These are phyloP conservation scores for Tenualosa thibaudeaui DNA, from an alignment of 2,797 vertebrate genomes.

Conservation along the genomic window DNA sequence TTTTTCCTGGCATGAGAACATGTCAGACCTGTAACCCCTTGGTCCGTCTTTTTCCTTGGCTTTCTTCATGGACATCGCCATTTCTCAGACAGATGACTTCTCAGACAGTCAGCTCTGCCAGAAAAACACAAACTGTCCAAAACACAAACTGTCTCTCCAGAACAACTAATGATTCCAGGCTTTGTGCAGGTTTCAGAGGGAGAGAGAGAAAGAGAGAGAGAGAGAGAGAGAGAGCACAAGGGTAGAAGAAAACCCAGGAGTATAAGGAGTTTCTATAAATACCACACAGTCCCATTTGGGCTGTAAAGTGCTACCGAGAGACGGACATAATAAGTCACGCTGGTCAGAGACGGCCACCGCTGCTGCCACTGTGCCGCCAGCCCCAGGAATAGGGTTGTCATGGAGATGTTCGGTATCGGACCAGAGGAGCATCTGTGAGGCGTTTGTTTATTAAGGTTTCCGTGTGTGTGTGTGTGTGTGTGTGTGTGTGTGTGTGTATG, in stretches of 20 bases:
- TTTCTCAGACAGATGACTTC: not conserved
- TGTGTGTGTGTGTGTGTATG: slow-evolving; percentile 48
- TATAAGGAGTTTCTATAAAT: slow-evolving; percentile 60
- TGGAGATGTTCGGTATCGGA: slow-evolving; percentile 81
- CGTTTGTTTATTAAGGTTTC: slow-evolving; percentile 74
- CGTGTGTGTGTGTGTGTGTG: slow-evolving; percentile 48
- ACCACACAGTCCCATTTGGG: slow-evolving; percentile 66
- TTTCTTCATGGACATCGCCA: not conserved
- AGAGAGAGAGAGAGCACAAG: not conserved
- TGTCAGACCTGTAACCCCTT: not conserved
- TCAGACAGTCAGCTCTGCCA: not conserved
- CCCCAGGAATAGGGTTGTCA: slow-evolving; percentile 72
- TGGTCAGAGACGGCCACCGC: slow-evolving; percentile 54
- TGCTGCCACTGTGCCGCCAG: slow-evolving; percentile 55
- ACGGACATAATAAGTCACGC: slow-evolving; percentile 52
- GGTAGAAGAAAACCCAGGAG: not conserved
- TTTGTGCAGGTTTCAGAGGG: not conserved
- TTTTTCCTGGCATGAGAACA: not conserved
- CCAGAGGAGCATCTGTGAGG: slow-evolving; percentile 75
- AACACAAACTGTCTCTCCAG: not conserved
- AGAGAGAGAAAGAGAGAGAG: not conserved
- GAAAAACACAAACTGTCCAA: not conserved
- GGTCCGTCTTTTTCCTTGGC: not conserved
- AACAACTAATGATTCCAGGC: not conserved
- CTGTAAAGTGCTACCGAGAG: slow-evolving; percentile 50